These are phyloP conservation scores for Phenacoccus solenopsis DNA, from an alignment of 1,140 invertebrate genomes.

Conservation along the genomic window DNA sequence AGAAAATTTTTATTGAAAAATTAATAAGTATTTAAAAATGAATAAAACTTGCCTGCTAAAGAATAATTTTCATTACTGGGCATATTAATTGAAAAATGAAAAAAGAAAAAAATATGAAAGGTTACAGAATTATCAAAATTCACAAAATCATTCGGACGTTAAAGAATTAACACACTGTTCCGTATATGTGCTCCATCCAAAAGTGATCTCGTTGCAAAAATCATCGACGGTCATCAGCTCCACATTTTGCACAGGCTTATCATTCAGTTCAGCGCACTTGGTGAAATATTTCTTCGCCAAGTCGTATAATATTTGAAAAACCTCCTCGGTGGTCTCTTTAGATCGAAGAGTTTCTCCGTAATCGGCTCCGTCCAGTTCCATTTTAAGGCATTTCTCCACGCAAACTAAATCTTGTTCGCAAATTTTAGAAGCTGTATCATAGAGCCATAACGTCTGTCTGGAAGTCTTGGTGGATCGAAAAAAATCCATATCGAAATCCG, in stretches of 20 bases:
- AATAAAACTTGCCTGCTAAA: too few relatives aligned
- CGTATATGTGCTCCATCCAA: not conserved
- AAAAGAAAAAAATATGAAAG: too few relatives aligned
- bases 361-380: not conserved
- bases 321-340: not conserved
- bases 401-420: not conserved
- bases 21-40: too few relatives aligned
- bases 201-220: not conserved
- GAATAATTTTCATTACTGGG: too few relatives aligned
- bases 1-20: too few relatives aligned
- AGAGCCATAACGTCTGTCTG: not conserved
- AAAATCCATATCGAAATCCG: not conserved
- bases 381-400: not conserved
- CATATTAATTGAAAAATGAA: too few relatives aligned
- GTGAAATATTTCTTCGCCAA: not conserved
- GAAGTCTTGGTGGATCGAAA: not conserved
- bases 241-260: not conserved
- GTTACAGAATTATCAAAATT: too few relatives aligned
- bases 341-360: not conserved
- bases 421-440: not conserved
- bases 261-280: not conserved
- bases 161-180: not conserved
- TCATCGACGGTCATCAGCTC: not conserved
- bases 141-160: too few relatives aligned
- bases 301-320: not conserved